phyloP scores from a whole-genome alignment of 2,113 vertebrate species.

The Neolamprologus caudopunctatus region DNA sequence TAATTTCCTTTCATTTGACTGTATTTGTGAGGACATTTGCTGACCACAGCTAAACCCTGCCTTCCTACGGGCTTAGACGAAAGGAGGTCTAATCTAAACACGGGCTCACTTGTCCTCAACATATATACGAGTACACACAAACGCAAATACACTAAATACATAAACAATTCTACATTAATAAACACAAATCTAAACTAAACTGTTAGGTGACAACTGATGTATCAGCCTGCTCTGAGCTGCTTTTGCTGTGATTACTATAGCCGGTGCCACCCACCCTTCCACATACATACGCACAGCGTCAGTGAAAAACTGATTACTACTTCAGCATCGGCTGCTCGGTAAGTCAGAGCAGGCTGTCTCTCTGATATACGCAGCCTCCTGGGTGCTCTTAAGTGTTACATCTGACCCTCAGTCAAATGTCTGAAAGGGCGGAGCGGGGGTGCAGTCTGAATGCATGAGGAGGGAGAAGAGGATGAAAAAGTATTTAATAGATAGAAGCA shows the following conservation, averaged over 20 bases:
- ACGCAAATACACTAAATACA: background rate
- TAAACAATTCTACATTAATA: background rate
- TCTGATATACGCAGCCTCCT: conserved; percentile 14
- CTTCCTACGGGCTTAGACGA: background rate
- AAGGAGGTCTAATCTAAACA: background rate
- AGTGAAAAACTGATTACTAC: conserved; percentile 8
- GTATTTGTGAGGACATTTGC: background rate
- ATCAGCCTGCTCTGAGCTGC: background rate
- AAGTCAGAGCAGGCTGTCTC: conserved; percentile 13
- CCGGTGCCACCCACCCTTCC: background rate
- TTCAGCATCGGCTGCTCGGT: background rate
- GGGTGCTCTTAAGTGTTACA: background rate
- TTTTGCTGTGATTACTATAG: background rate
- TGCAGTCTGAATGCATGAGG: background rate
- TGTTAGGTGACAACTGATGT: background rate
- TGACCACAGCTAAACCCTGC: background rate
- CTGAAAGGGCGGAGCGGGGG: background rate
- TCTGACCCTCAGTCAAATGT: background rate
- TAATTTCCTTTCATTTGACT: background rate
- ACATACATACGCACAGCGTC: background rate
- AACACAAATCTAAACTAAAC: background rate
- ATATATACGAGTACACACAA: background rate
- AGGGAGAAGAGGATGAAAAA: background rate
- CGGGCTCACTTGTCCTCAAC: background rate
- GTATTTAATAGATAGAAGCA: background rate